phyloP scores from a whole-genome alignment of 2,797 vertebrate genomes.

The Parotocinclus haroldoi region DNA sequence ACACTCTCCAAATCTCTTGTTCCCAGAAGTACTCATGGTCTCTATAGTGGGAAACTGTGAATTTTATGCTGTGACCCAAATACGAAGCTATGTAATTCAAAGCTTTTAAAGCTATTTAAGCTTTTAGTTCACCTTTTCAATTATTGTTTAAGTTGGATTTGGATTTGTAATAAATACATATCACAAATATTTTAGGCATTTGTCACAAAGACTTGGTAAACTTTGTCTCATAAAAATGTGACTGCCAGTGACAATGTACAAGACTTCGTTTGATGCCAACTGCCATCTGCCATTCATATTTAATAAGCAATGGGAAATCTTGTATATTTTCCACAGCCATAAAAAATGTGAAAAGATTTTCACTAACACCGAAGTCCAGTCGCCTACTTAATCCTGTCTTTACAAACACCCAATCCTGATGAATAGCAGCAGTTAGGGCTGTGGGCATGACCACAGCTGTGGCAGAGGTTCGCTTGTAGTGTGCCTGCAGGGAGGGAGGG shows the following conservation, averaged over 20 bases:
- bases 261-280: not conserved
- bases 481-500: slow-evolving; percentile 31
- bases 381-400: slow-evolving; percentile 22
- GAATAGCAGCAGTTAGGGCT: slow-evolving; percentile 31
- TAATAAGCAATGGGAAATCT: slow-evolving; percentile 1
- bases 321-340: not conserved
- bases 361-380: slow-evolving; percentile 10
- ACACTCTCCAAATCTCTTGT: too few species aligned
- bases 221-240: too few species aligned
- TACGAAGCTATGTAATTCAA: too few species aligned
- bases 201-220: too few species aligned
- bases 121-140: too few species aligned
- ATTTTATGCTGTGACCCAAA: too few species aligned
- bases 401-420: slow-evolving; percentile 36
- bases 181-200: too few species aligned
- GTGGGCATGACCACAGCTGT: slow-evolving; percentile 34
- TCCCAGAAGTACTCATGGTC: too few species aligned
- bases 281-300: slow-evolving; percentile 17
- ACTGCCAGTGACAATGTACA: not conserved
- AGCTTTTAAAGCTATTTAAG: too few species aligned
- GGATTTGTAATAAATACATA: too few species aligned
- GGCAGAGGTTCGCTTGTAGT: slow-evolving; percentile 30
- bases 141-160: too few species aligned
- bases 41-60: too few species aligned
- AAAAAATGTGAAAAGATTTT: slow-evolving; percentile 25